Evolutionary conservation across 2,113 vertebrate species (phyloP).

Genomic region (Serilophus lunatus): DNA sequence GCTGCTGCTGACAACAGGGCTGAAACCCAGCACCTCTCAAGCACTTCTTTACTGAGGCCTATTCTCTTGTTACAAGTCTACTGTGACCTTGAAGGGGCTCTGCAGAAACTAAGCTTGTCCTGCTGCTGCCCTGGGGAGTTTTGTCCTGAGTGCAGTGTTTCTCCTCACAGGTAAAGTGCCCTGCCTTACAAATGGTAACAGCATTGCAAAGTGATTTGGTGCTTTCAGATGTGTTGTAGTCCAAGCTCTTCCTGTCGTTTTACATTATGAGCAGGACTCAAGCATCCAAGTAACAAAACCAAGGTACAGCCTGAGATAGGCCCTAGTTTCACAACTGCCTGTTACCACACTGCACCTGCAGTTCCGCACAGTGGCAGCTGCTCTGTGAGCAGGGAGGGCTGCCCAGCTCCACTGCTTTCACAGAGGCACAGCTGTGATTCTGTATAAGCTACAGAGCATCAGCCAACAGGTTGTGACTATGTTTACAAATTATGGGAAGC

Average conservation of each 20-base stretch:
- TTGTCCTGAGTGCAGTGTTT: neutral
- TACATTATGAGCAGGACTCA: neutral
- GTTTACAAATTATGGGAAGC: neutral
- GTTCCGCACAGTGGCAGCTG: accelerated
- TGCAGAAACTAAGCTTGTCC: too few species aligned
- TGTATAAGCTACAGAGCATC: neutral
- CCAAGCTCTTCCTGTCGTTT: neutral
- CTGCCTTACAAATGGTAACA: neutral
- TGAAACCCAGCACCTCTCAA: neutral
- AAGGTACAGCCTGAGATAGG: neutral
- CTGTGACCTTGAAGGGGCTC: too few species aligned
- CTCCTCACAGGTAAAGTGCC: neutral
- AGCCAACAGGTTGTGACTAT: neutral
- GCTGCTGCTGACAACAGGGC: accelerated
- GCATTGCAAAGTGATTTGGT: too few species aligned
- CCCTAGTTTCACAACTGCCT: too few species aligned
- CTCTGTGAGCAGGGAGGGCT: too few species aligned
- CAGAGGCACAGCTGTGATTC: neutral
- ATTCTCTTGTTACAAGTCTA: accelerated
- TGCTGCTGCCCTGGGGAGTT: too few species aligned
- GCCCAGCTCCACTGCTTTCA: too few species aligned
- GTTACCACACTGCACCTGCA: neutral
- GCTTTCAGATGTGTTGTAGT: neutral
- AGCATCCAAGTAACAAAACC: neutral
- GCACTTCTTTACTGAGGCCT: accelerated